Conservation (phyloP, 1,140 invertebrate species). For the Aricia agestis region DNA sequence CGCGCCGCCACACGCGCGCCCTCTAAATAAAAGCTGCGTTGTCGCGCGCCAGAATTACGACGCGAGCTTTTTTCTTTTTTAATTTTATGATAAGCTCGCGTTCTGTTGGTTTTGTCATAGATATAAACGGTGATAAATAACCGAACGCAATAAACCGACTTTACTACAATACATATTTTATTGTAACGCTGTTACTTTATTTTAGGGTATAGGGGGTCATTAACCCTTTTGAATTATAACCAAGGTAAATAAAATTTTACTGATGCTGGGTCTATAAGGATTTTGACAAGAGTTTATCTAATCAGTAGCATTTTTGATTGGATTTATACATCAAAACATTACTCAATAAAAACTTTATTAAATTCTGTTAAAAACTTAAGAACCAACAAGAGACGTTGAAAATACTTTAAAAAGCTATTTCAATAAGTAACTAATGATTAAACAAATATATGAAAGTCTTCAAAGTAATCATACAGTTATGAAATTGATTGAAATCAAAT, state of each 20-base stretch:
- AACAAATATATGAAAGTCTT: no score
- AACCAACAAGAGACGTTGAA: no score
- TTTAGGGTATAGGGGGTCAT: slow-evolving; percentile 3
- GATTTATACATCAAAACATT: no score
- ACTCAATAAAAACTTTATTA: no score
- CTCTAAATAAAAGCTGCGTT: slow-evolving; percentile 71
- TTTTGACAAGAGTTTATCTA: no score
- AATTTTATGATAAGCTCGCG: slow-evolving; percentile 64
- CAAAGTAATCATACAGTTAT: neutral
- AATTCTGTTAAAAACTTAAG: no score
- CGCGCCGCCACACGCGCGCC: slow-evolving; percentile 59
- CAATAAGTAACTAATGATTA: no score
- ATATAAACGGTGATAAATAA: slow-evolving; percentile 10
- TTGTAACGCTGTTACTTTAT: slow-evolving; percentile 10
- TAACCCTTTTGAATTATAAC: neutral
- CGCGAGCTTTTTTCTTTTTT: slow-evolving; percentile 68
- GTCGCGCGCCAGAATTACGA: slow-evolving; percentile 73
- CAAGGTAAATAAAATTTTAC: neutral
- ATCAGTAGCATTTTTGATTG: no score
- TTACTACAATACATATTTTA: slow-evolving; percentile 13
- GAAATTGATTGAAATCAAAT: neutral
- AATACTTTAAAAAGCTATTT: no score
- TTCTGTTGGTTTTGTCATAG: slow-evolving; percentile 35
- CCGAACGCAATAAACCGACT: slow-evolving; percentile 15
- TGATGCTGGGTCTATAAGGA: neutral